Evolutionary conservation across 2,113 vertebrate species (phyloP), one percentile per base, ranked within the genome.

Genomic region (Tachuris rubrigastra): DNA sequence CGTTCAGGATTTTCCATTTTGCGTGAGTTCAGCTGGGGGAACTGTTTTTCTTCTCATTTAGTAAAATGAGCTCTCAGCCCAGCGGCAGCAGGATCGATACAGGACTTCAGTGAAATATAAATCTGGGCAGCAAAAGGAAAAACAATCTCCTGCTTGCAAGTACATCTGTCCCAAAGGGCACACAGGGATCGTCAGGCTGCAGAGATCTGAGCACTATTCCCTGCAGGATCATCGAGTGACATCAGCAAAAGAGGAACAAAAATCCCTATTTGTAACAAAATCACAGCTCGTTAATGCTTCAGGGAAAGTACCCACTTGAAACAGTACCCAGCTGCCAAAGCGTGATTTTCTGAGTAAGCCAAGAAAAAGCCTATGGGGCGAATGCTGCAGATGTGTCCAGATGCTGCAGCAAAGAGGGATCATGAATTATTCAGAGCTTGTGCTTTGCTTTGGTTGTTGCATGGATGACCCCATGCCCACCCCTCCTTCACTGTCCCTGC

Each of bases 391-490:
- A 89, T 81, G 84, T 85, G 76, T 88, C 96, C 93, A 92, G 91
- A 88, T 94, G 90, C 79, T 72, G 89, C 59, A 69, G 75, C 73
- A 94, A 75, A 83, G 53, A 85, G n/a, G 33, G 68, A 90, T 15
- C 21, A 69, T 92, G 84, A 97, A 97, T 98, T 97, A 98, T 98
- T 97, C 95, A 93, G 65, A 50, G 39, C n/a, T 87, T 37, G 41
- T n/a, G 33, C 83, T 95, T 90, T 0, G 0, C 82, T 87, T 79
- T 10, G 13, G 47, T 68, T 42, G 13, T 93, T 4, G 2, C 44
- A 89, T 66, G 4, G 0, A 3, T 79, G 55, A 83, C 63, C 73
- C 80, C 52, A 55, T 8, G 3, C 60, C 88, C 76, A 65, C 75
- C 83, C 89, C 88, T 88, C 62, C 17, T 86, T 92, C 56, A 15